Base-by-base conservation (phyloP, 2,888 invertebrate species). In the Drosophila borealis region DNA sequence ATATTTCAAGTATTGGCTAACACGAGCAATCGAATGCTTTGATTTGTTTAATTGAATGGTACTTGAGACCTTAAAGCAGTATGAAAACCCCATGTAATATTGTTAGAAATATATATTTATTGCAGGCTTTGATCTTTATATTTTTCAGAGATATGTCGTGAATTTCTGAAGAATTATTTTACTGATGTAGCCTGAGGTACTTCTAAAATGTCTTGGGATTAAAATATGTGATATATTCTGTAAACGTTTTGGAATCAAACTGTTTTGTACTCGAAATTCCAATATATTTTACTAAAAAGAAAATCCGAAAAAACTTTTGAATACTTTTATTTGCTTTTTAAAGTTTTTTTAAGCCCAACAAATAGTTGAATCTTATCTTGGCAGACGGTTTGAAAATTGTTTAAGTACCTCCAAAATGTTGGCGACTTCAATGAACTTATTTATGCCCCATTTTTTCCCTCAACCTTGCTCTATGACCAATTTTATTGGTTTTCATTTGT, bases 401-500 rank as follows among this genome's bases (percentile, higher is more conserved):
- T 61, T 45, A 68, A 70, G 49, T 76, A 72, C 11, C 41, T 62
- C 39, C 39, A 46, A 21, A 74, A 63, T 57, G 50, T 25, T 33
- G 41, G 45, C 36, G 51, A 50, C 78, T 49, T 53, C 57, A 61
- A 59, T 68, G 67, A 80, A 79, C 59, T 68, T 74, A 44, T 69
- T 72, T 79, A 80, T 49, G 50, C 49, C 39, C 41, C 17, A 21
- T 34, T 45, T n/a, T n/a, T n/a, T n/a, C n/a, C 56, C 2, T 2
- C 29, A 29, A 1, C 29, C 29, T 29, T 48, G 11, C 63, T 37
- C 36, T 39, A 48, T 44, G 19, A 36, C 51, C 64, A 65, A 57
- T 84, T 81, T 74, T 72, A 87, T 89, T 84, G 55, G 74, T 70
- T 80, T 76, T 75, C 81, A 72, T 86, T 70, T 87, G 67, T 73